These are phyloP conservation scores for Drosophila suzukii DNA, from an alignment of 1,140 invertebrate genomes.

Conservation along the genomic window DNA sequence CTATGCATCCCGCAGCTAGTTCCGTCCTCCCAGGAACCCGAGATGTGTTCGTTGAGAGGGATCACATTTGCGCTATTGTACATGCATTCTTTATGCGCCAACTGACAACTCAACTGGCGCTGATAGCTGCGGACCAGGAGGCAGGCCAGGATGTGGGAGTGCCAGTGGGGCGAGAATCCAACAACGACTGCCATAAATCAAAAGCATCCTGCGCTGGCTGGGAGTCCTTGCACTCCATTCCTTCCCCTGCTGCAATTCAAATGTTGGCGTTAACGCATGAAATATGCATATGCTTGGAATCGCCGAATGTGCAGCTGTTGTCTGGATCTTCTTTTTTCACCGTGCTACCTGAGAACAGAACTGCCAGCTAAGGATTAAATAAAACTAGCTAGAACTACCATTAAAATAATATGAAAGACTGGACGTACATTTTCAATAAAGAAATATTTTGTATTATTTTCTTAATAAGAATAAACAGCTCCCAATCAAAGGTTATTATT, in stretches of 20 bases:
- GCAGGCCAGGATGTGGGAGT: conserved; percentile 3
- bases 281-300: conserved; percentile 75
- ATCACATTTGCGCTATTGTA: conserved; percentile 73
- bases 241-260: conserved; percentile 62
- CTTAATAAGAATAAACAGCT: background rate
- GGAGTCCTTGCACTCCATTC: background rate
- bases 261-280: conserved; percentile 83
- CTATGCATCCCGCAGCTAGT: background rate
- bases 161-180: conserved; percentile 30
- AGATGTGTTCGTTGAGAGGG: conserved; percentile 50
- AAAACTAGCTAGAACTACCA: background rate
- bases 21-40: conserved; percentile 10
- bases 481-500: background rate
- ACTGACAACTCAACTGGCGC: conserved; percentile 72
- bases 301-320: conserved; percentile 54
- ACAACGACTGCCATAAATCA: conserved; percentile 68
- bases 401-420: background rate
- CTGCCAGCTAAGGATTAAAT: background rate
- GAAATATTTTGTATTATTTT: too few relatives aligned
- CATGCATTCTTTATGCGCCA: conserved; percentile 72
- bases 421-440: too few relatives aligned
- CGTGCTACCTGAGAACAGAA: conserved; percentile 8
- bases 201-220: conserved; percentile 60
- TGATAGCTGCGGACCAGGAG: conserved; percentile 50
- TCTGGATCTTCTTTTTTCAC: conserved; percentile 42